Base-by-base conservation (phyloP, 2,797 vertebrate species). In the Gallinago solitaria region DNA sequence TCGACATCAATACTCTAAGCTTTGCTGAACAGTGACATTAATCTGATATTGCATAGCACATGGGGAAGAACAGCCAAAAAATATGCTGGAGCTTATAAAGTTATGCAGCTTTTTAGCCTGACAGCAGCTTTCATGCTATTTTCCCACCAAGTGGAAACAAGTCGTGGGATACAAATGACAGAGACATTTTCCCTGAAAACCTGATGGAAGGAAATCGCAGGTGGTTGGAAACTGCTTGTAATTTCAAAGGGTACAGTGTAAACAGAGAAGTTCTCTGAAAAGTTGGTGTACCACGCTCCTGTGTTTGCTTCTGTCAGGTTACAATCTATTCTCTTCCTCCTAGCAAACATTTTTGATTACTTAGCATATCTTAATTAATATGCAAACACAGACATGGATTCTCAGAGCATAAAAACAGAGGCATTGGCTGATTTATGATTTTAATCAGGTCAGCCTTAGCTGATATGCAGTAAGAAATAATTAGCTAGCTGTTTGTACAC, bases 381-480 rank as follows among this genome's bases (percentile, higher is more conserved):
- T 95, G 91, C 84, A 95, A 68, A 83, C 78, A 85, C 73, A 96
- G 54, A 39, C 91, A 63, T 85, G 89, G 56, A 76, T 70, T 94
- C 90, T 96, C 18, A 2, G 75, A 59, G 88, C 88, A 93, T 69
- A 96, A 89, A 80, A 93, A 45, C 35, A 76, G 91, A 97, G 89
- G 88, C 70, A 83, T 33, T 89, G 88, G 50, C 67, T 95, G 94
- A 98, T 96, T 97, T 97, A 96, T 92, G 68, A 92, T 93, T 98
- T 97, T 97, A 97, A 97, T 97, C 96, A 97, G 94, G 74, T 94
- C 91, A 91, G 61, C 41, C 56, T 91, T 89, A 89, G 89, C 95
- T 96, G 94, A 96, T 96, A 73, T 47, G 43, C 83, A 78, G n/a
- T 41, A 91, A 97, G 93, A 96, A 96, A 96, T 96, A 97, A 96